Conservation (phyloP, 2,113 vertebrate species). For the Morone chrysops region DNA sequence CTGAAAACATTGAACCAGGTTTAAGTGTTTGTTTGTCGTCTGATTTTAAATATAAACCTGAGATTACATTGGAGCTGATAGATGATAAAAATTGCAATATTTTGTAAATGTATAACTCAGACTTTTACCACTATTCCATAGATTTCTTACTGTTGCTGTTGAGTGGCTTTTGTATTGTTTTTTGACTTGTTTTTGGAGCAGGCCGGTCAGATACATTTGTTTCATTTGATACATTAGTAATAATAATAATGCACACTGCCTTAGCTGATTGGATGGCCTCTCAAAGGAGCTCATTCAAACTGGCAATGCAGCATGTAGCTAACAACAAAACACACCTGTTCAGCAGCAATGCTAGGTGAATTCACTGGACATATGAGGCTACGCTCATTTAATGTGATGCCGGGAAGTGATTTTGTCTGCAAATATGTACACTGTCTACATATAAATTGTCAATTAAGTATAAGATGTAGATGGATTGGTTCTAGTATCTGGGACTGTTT, state of each 20-base stretch:
- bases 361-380: constrained; percentile 28
- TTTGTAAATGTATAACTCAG: constrained; percentile 52
- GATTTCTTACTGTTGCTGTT: constrained; percentile 62
- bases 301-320: constrained; percentile 68
- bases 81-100: constrained; percentile 44
- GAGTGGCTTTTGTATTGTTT: constrained; percentile 61
- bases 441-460: constrained; percentile 13
- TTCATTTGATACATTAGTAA: constrained; percentile 71
- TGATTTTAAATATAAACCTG: constrained; percentile 44
- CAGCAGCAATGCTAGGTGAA: constrained; percentile 22
- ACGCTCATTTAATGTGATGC: constrained; percentile 34
- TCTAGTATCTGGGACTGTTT: constrained; percentile 25
- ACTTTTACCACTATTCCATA: constrained; percentile 54
- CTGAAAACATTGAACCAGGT: constrained; percentile 34
- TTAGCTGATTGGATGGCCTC: constrained; percentile 88
- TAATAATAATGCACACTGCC: constrained; percentile 83
- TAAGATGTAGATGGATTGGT: constrained; percentile 23
- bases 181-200: constrained; percentile 28
- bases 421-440: constrained; percentile 35
- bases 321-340: constrained; percentile 44
- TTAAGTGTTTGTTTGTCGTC: constrained; percentile 43
- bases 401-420: constrained; percentile 20
- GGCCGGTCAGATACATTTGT: constrained; percentile 30
- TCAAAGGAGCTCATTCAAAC: constrained; percentile 57
- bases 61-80: constrained; percentile 25